Conservation (phyloP, 2,797 vertebrate species). For the Melanotaenia parkinsoni region DNA sequence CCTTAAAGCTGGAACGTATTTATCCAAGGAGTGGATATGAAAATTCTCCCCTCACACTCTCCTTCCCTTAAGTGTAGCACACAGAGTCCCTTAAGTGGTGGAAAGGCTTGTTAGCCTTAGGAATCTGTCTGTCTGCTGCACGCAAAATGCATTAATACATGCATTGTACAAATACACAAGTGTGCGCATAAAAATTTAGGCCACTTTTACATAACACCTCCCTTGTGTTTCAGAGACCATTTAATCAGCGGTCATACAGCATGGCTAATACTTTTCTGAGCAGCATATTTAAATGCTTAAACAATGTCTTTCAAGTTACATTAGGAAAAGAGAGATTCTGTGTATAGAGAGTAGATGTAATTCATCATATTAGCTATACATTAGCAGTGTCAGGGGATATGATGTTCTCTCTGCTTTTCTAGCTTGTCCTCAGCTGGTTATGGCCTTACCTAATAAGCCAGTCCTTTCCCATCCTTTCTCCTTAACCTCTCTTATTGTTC, state of each 20-base stretch:
- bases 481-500: not conserved
- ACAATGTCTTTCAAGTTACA: slow-evolving; percentile 71
- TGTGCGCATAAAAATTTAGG: slow-evolving; percentile 20
- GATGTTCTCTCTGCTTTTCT: slow-evolving; percentile 13
- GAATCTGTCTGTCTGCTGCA: slow-evolving; percentile 43
- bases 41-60: slow-evolving; percentile 48
- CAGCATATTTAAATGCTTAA: slow-evolving; percentile 55
- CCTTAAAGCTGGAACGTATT: slow-evolving; percentile 62
- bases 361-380: slow-evolving; percentile 52
- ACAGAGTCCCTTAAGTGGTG: slow-evolving; percentile 55
- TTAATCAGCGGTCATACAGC: slow-evolving; percentile 59
- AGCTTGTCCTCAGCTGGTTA: slow-evolving; percentile 16
- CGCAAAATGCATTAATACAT: slow-evolving; percentile 32
- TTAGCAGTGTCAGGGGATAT: slow-evolving; percentile 35
- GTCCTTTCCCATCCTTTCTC: not conserved
- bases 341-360: slow-evolving; percentile 34
- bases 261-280: slow-evolving; percentile 52
- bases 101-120: slow-evolving; percentile 53
- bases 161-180: slow-evolving; percentile 14
- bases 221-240: slow-evolving; percentile 58
- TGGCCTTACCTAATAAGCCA: slow-evolving; percentile 5
- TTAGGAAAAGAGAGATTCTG: slow-evolving; percentile 50
- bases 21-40: slow-evolving; percentile 62
- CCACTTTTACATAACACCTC: slow-evolving; percentile 44
- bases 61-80: slow-evolving; percentile 44